A percentile compares a stretch with the other conserved stretches of the same genome.
These are phyloP conservation scores for Triops cancriformis DNA, from an alignment of 1,140 invertebrate genomes.

Conservation along the genomic window DNA sequence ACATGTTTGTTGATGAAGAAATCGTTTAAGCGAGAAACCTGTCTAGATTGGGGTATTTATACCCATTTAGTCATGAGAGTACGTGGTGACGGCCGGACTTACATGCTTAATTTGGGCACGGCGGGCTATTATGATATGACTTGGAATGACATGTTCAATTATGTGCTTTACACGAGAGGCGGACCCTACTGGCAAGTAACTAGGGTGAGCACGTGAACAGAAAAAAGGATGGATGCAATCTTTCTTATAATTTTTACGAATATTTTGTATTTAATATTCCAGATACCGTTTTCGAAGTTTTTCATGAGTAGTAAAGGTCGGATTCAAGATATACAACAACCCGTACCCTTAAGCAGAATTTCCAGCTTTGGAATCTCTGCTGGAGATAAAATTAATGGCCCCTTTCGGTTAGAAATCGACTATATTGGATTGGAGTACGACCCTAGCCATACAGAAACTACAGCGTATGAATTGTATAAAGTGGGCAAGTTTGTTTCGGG, in stretches of 20 bases:
- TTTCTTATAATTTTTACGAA: not conserved
- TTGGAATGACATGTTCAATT: conserved; percentile 77
- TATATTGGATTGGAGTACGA: conserved; percentile 78
- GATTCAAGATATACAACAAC: conserved; percentile 70
- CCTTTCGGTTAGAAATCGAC: conserved; percentile 86
- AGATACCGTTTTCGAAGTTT: conserved; percentile 95
- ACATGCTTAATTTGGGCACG: conserved; percentile 64
- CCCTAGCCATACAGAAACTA: conserved; percentile 62
- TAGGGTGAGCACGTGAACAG: conserved; percentile 48
- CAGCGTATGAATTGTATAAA: conserved; percentile 85
- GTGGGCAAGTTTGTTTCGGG: conserved; percentile 53
- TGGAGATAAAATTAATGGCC: conserved; percentile 63
- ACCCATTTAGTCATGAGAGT: conserved; percentile 76
- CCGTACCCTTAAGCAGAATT: conserved; percentile 51
- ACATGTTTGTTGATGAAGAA: conserved; percentile 46
- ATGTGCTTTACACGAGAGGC: conserved; percentile 77
- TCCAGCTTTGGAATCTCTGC: conserved; percentile 70
- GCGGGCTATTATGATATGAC: conserved; percentile 63
- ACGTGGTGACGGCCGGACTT: conserved; percentile 82
- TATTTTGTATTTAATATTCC: conserved; percentile 33
- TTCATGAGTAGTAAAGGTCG: conserved; percentile 69
- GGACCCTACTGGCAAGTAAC: conserved; percentile 93
- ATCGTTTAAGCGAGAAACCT: conserved; percentile 66
- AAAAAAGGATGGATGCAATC: conserved; percentile 34
- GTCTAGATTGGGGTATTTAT: conserved; percentile 64